Percentiles rank a stretch among this genome's conserved stretches.
phyloP scores from a whole-genome alignment of 2,888 invertebrate species.

The Iselma pallidipennis region DNA sequence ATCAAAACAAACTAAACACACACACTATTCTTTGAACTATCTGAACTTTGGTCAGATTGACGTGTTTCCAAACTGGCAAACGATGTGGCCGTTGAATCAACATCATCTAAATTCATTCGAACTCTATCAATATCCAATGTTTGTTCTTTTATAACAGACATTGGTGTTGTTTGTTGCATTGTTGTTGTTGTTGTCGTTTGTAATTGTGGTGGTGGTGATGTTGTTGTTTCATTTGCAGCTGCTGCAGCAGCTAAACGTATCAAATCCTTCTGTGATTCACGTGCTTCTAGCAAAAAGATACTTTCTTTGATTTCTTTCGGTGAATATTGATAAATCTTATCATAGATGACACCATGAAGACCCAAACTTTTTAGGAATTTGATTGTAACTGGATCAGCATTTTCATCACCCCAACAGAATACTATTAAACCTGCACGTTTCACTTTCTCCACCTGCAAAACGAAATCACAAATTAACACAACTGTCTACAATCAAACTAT shows the following conservation, averaged over 20 bases:
- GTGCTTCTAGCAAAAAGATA: conserved; percentile 79
- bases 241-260: conserved; percentile 56
- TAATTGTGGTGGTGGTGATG: conserved; percentile 24
- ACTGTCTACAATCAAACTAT: not conserved
- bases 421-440: conserved; percentile 81
- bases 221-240: conserved; percentile 37
- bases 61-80: conserved; percentile 58
- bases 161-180: too few relatives aligned
- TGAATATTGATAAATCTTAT: conserved; percentile 81
- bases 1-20: not conserved
- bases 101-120: conserved; percentile 45
- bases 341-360: conserved; percentile 95
- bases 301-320: conserved; percentile 78
- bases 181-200: not conserved
- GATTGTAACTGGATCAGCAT: conserved; percentile 85
- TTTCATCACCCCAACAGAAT: conserved; percentile 98
- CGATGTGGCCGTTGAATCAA: conserved; percentile 61
- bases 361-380: conserved; percentile 85
- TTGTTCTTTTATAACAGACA: conserved; percentile 41
- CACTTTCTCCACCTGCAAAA: conserved; percentile 70
- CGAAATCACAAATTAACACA: not conserved
- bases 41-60: not conserved
- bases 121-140: conserved; percentile 53
- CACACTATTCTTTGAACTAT: not conserved
- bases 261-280: conserved; percentile 71